Conservation (phyloP, 1,140 invertebrate species). For the Zophobas morio region DNA sequence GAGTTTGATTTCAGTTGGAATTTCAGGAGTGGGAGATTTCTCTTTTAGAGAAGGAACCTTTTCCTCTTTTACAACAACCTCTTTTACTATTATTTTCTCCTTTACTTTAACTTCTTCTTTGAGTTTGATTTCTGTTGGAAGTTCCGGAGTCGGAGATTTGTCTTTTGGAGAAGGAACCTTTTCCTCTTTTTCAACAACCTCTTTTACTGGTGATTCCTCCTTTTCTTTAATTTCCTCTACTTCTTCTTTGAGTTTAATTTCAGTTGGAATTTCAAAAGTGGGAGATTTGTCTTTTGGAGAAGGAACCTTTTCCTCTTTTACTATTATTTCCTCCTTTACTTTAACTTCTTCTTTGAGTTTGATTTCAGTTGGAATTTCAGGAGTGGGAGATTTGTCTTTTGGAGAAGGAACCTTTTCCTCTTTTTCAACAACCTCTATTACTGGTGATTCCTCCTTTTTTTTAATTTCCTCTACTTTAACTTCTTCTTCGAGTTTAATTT, state of each 20-base stretch:
- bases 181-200: neutral
- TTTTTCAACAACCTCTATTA: neutral
- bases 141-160: conserved; percentile 13
- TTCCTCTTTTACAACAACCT: no score
- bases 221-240: conserved; percentile 10
- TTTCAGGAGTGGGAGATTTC: conserved; percentile 15
- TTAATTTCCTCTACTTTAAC: conserved; percentile 6
- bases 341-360: conserved; percentile 5
- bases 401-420: neutral
- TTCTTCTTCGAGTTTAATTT: conserved; percentile 1
- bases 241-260: conserved; percentile 13
- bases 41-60: conserved; percentile 11
- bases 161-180: conserved; percentile 2
- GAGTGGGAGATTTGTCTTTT: conserved; percentile 20
- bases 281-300: conserved; percentile 14
- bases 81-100: neutral
- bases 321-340: conserved; percentile 11
- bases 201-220: neutral
- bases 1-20: conserved; percentile 15
- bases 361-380: neutral
- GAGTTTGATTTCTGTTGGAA: neutral
- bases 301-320: conserved; percentile 1
- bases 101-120: conserved; percentile 12
- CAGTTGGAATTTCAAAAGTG: neutral
- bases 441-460: conserved; percentile 4